Percentiles rank a stretch among this genome's conserved stretches.
Conservation (phyloP, 2,113 vertebrate genomes). For the Arizona elegans region DNA sequence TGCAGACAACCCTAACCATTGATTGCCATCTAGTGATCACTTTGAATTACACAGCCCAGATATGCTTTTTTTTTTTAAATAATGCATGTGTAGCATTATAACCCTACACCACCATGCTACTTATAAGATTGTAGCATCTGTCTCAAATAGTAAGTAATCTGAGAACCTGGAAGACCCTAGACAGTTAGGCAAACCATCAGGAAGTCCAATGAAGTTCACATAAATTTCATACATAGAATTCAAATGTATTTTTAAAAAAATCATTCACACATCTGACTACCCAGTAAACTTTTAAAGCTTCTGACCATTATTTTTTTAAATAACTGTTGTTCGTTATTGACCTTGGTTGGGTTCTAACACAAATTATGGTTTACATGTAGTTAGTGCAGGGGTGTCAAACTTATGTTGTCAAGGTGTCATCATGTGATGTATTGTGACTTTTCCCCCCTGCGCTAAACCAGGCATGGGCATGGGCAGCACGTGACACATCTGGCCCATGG, state of each 20-base stretch:
- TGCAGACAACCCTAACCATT: neutral
- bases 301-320: neutral
- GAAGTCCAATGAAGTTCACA: neutral
- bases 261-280: neutral
- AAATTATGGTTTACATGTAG: neutral
- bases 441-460: no score
- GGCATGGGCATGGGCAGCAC: no score
- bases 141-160: neutral
- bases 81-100: neutral
- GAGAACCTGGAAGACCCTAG: neutral
- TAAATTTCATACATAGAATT: neutral
- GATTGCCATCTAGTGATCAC: neutral
- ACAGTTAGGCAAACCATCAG: neutral
- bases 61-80: neutral
- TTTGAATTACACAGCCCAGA: neutral
- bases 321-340: neutral
- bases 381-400: no score
- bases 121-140: neutral
- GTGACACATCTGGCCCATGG: no score
- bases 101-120: neutral
- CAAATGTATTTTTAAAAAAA: neutral
- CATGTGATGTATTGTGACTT: no score
- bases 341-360: neutral
- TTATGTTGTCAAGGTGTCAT: accelerated
- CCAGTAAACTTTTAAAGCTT: neutral